These are phyloP conservation scores for Tonatia bakeri DNA, from an alignment of 2,113 vertebrate species.

Conservation along the genomic window DNA sequence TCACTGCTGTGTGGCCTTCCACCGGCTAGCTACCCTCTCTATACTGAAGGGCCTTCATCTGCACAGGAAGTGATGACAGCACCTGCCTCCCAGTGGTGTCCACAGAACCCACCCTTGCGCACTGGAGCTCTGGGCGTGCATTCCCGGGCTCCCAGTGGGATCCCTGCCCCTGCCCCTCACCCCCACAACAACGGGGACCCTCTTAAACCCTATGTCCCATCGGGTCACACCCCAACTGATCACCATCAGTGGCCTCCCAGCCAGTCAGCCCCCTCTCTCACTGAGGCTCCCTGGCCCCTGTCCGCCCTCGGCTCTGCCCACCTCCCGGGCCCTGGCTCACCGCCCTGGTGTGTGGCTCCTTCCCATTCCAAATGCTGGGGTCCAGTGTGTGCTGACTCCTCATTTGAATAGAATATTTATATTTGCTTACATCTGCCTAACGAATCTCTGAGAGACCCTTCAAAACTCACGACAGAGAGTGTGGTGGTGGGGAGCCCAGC, in stretches of 20 bases:
- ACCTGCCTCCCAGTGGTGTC: not conserved
- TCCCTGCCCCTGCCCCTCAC: not conserved
- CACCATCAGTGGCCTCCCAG: fast-evolving
- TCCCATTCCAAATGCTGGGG: not conserved
- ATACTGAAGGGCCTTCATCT: not conserved
- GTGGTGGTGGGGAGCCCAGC: fast-evolving
- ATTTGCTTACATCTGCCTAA: not conserved
- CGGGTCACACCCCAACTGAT: fast-evolving
- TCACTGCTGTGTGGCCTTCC: not conserved
- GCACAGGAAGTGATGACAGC: not conserved
- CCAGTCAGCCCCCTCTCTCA: not conserved
- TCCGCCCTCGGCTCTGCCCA: not conserved
- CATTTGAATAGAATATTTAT: not conserved
- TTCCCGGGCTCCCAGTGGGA: not conserved
- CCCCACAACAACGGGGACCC: not conserved
- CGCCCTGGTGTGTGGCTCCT: not conserved
- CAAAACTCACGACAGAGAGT: not conserved
- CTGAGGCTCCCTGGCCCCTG: not conserved
- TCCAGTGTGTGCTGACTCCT: not conserved
- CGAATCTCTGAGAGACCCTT: not conserved
- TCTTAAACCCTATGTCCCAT: not conserved
- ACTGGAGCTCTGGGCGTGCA: not conserved
- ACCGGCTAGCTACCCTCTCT: not conserved
- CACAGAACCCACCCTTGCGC: fast-evolving
- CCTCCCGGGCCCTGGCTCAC: not conserved